These are phyloP conservation scores for Motacilla alba DNA, from an alignment of 2,113 vertebrate genomes.

Conservation along the genomic window DNA sequence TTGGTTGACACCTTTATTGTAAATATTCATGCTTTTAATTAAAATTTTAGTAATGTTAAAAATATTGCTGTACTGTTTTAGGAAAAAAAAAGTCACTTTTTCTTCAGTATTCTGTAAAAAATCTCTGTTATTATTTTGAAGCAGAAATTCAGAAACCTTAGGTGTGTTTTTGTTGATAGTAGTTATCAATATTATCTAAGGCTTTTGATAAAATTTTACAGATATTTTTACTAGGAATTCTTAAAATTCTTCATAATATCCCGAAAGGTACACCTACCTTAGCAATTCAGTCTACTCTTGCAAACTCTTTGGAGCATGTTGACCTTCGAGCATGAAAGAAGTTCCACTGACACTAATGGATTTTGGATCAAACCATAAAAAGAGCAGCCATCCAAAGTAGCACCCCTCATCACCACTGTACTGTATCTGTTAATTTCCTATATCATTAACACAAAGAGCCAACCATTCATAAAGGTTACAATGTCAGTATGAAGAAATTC, in stretches of 20 bases:
- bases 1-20: neutral
- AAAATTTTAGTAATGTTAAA: neutral
- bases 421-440: slow-evolving; percentile 6
- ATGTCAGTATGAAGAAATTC: neutral
- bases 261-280: neutral
- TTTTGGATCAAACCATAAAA: slow-evolving; percentile 29
- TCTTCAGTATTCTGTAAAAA: neutral
- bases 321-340: neutral
- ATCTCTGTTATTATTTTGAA: neutral
- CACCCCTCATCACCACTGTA: slow-evolving; percentile 22
- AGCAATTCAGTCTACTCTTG: neutral
- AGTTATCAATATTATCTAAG: neutral
- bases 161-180: neutral
- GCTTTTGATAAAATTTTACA: neutral
- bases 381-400: slow-evolving; percentile 27
- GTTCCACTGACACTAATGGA: neutral
- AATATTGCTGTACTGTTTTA: neutral
- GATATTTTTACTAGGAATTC: neutral
- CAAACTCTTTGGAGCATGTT: neutral
- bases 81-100: neutral
- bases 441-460: neutral
- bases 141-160: neutral
- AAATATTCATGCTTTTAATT: neutral
- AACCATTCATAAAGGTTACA: slow-evolving; percentile 8
- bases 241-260: neutral